Base-by-base conservation (phyloP, 1,140 invertebrate species). In the Leptopilina boulardi region DNA sequence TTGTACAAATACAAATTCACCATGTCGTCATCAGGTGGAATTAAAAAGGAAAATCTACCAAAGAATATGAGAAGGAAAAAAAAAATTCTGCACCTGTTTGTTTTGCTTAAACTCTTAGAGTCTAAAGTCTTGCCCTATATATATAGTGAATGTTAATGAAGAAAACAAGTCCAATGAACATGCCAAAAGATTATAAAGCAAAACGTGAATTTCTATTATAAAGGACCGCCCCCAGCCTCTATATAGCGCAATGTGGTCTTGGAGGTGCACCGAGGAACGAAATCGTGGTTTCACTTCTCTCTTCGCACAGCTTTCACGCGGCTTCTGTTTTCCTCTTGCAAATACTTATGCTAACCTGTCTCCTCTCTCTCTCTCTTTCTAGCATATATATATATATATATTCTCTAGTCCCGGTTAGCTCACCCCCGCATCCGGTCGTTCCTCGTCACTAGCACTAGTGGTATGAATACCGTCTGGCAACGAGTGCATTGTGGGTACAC, bases 401-500 rank as follows among this genome's bases (percentile, higher is more conserved):
- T 79, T 66, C 70, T 70, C 76, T 71, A 66, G 71, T 75, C 71
- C 59, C 59, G 71, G 54, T 44, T 70, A 80, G 72, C 77, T 76
- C 77, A 73, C 74, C 79, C 80, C 76, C 76, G 44, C 75, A 81
- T 82, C 83, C 78, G 81, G 79, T 66, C 74, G 77, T 77, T 71
- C 47, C 73, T 75, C 72, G 76, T 70, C 78, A 54, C 71, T 75
- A 80, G 80, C 79, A 78, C 59, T 74, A 71, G 56, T 76, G 75
- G 56, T 42, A 78, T 86, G 80, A 85, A 87, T 86, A 82, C 80
- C 80, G 83, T 83, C 79, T 84, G 79, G 73, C 70, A 70, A 70
- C 71, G 75, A 75, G 70, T 81, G 82, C 79, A 87, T 87, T 84
- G 85, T 87, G 80, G 75, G 75, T 82, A 78, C 84, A 87, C 84